Base-by-base conservation (phyloP, 2,113 vertebrate genomes). In the Poeciliopsis prolifica region DNA sequence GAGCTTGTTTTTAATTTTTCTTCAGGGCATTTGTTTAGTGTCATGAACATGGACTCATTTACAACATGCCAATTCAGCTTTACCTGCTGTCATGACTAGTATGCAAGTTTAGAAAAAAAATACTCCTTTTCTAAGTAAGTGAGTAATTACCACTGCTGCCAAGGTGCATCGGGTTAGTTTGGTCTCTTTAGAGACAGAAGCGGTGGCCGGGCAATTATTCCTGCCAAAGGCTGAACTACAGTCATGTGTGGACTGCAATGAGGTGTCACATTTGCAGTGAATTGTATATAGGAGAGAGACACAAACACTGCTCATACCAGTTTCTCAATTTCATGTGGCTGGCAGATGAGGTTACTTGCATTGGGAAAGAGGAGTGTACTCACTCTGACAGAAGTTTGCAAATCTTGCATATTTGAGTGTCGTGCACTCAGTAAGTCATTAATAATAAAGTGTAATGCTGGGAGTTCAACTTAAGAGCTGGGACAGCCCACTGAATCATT, bases 401-500 rank as follows among this genome's bases (percentile, higher is more conserved):
- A 86, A 91, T 82, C 72, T 77, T 63, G 76, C 88, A 86, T 89
- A 75, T 88, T 62, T 80, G 65, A 87, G 82, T 68, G 48, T 84
- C 68, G 48, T 68, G 70, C 81, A 79, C 80, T 87, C 81, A 82
- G 79, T 37, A 71, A 77, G 74, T 88, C 86, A 90, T 90, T 74
- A 87, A 90, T 92, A 90, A 90, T 91, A 40, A 74, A 91, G 69
- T 3, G 44, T 11, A 30, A 63, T 73, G 64, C 77, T 78, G 81
- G 79, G 81, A 84, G 82, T 91, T 80, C 78, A 78, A 79, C 74
- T 67, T 72, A 73, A 69, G 78, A 72, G 72, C 76, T 30, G 37
- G 84, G 86, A 85, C 83, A 86, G 69, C 77, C 80, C 79, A 10
- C 69, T 89, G 82, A 91, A 92, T 90, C 77, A 91, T 91, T 88